Percentiles rank a stretch among this genome's conserved stretches.
phyloP scores from a whole-genome alignment of 2,888 invertebrate species.

The Hydrotaea diabolus region DNA sequence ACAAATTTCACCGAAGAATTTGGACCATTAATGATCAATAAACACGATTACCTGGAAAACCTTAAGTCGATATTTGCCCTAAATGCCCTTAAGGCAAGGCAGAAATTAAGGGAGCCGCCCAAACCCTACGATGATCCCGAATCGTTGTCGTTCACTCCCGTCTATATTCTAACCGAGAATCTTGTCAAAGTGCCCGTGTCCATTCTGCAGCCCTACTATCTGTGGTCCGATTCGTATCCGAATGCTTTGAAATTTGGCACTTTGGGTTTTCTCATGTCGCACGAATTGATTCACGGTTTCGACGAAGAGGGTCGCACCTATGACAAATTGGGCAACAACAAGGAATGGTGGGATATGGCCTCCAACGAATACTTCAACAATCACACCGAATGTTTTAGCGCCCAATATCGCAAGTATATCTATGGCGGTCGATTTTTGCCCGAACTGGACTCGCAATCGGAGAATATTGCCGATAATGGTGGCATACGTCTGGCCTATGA shows the following conservation, averaged over 20 bases:
- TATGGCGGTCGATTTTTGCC: conserved; percentile 71
- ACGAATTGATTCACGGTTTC: conserved; percentile 77
- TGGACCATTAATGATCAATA: conserved; percentile 68
- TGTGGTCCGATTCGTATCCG: conserved; percentile 74
- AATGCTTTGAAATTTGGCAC: conserved; percentile 75
- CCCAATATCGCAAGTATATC: conserved; percentile 75
- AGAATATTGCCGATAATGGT: conserved; percentile 79
- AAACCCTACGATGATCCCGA: conserved; percentile 70
- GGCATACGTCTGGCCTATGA: conserved; percentile 76
- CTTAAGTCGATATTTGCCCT: conserved; percentile 38
- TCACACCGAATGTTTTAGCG: conserved; percentile 75
- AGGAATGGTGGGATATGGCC: conserved; percentile 75
- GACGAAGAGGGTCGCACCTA: conserved; percentile 75
- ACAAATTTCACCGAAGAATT: conserved; percentile 74
- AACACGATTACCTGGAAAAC: conserved; percentile 72
- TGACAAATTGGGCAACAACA: conserved; percentile 71
- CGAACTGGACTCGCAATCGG: conserved; percentile 71
- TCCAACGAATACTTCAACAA: conserved; percentile 74
- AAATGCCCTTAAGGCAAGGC: conserved; percentile 27
- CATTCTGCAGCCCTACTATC: conserved; percentile 74
- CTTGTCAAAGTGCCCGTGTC: conserved; percentile 75
- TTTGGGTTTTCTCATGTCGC: conserved; percentile 74
- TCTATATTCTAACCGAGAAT: conserved; percentile 75
- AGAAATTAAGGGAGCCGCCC: conserved; percentile 69
- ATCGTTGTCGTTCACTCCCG: conserved; percentile 73